Evolutionary conservation across 2,797 vertebrate genomes (phyloP).

Genomic region (Lacerta bilineata): DNA sequence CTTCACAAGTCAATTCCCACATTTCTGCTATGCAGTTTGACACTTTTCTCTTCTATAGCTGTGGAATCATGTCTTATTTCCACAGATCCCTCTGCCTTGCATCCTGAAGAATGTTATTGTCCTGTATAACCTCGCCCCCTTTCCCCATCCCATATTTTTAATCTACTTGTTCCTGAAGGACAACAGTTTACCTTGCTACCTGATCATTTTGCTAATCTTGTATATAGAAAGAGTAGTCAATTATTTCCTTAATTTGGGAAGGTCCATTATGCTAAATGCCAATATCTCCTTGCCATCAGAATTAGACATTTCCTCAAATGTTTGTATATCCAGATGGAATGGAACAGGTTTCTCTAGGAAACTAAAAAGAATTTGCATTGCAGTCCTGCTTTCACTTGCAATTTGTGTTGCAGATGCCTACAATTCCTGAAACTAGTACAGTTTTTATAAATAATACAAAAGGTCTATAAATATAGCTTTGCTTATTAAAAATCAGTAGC

Average conservation of each 20-base stretch:
- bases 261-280: neutral
- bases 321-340: neutral
- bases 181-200: neutral
- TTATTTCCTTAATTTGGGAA: neutral
- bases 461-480: slow-evolving; percentile 37
- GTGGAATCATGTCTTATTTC: neutral
- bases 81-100: neutral
- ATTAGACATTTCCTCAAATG: neutral
- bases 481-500: slow-evolving; percentile 28
- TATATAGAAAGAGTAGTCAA: neutral
- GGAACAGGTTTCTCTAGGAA: slow-evolving; percentile 9
- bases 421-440: slow-evolving; percentile 12
- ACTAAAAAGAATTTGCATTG: slow-evolving; percentile 5
- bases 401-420: slow-evolving; percentile 11
- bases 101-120: neutral
- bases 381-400: slow-evolving; percentile 1
- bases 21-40: neutral
- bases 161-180: neutral
- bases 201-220: neutral
- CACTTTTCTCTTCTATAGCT: neutral
- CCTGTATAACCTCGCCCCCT: neutral
- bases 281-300: neutral
- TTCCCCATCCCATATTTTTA: neutral
- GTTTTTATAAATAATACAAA: slow-evolving; percentile 42
- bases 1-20: neutral